Evolutionary conservation across 2,888 invertebrate genomes (phyloP).

Genomic region (Apamea crenata): DNA sequence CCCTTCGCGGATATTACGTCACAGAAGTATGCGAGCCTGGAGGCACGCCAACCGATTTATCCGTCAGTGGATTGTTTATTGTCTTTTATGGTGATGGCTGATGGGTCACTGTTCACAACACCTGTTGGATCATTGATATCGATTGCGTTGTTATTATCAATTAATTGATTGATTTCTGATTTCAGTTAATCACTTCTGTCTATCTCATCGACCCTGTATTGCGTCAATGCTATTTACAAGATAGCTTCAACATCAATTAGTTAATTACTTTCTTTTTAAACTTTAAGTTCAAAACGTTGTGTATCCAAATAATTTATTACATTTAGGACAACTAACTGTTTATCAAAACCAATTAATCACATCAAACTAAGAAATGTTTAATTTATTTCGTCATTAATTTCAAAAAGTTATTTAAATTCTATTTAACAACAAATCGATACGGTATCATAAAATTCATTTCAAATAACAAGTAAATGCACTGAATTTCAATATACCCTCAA

Average conservation of each 20-base stretch:
- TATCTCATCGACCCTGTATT: constrained; percentile 32
- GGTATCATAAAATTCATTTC: constrained; percentile 49
- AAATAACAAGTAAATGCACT: constrained; percentile 57
- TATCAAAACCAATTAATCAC: constrained; percentile 27
- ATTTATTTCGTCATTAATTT: constrained; percentile 16
- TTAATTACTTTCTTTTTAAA: constrained; percentile 24
- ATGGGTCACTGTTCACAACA: constrained; percentile 79
- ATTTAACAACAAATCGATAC: constrained; percentile 42
- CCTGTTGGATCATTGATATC: constrained; percentile 69
- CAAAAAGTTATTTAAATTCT: constrained; percentile 15
- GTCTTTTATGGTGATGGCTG: constrained; percentile 89
- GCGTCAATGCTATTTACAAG: constrained; percentile 10
- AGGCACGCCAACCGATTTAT: constrained; percentile 86
- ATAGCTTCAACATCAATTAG: constrained; percentile 7
- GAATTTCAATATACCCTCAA: constrained; percentile 61
- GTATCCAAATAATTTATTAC: constrained; percentile 35
- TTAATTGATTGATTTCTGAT: constrained; percentile 52
- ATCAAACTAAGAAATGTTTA: constrained; percentile 18
- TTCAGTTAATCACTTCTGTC: constrained; percentile 31
- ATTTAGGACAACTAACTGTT: constrained; percentile 49
- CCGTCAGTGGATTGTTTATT: constrained; percentile 87
- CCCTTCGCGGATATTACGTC: constrained; percentile 89
- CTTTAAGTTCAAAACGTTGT: constrained; percentile 14
- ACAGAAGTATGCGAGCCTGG: constrained; percentile 85
- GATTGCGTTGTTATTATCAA: constrained; percentile 61